Evolutionary conservation across 2,888 invertebrate genomes (phyloP).

Genomic region (Eulithis testata): DNA sequence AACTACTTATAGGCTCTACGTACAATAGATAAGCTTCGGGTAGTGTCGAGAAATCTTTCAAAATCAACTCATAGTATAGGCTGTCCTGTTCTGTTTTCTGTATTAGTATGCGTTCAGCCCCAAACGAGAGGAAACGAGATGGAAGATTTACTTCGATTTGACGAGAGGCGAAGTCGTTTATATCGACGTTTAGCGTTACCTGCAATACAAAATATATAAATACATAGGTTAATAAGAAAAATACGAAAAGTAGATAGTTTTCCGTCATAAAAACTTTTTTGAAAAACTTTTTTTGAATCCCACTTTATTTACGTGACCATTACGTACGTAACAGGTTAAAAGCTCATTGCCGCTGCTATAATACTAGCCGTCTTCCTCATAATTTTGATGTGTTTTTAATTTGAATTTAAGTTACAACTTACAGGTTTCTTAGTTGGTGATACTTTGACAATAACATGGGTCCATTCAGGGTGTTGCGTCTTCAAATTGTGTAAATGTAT

Average conservation of each 20-base stretch:
- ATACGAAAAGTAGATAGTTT: too few relatives aligned
- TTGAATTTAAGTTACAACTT: slow-evolving; percentile 43
- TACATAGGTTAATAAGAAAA: too few relatives aligned
- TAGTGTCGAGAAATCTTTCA: slow-evolving; percentile 83
- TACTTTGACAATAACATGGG: slow-evolving; percentile 89
- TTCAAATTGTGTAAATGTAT: slow-evolving; percentile 87
- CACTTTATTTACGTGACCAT: too few relatives aligned
- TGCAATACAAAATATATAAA: slow-evolving; percentile 57
- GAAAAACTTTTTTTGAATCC: too few relatives aligned
- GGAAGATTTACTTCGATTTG: slow-evolving; percentile 67
- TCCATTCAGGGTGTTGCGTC: slow-evolving; percentile 82
- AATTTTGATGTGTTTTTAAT: too few relatives aligned
- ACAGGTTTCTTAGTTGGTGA: slow-evolving; percentile 86
- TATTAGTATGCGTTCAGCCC: slow-evolving; percentile 64
- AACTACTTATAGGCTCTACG: slow-evolving; percentile 81
- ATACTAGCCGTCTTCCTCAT: too few relatives aligned
- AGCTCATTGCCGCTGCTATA: too few relatives aligned
- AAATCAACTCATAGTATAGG: slow-evolving; percentile 85
- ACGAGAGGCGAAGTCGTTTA: slow-evolving; percentile 80
- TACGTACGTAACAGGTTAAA: too few relatives aligned
- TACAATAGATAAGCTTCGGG: slow-evolving; percentile 86
- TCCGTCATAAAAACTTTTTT: too few relatives aligned
- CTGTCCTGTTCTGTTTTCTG: slow-evolving; percentile 83
- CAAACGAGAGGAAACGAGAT: slow-evolving; percentile 55
- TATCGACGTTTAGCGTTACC: slow-evolving; percentile 87